Evolutionary conservation across 2,888 invertebrate species (phyloP).

Genomic region (Pollenia amentaria): DNA sequence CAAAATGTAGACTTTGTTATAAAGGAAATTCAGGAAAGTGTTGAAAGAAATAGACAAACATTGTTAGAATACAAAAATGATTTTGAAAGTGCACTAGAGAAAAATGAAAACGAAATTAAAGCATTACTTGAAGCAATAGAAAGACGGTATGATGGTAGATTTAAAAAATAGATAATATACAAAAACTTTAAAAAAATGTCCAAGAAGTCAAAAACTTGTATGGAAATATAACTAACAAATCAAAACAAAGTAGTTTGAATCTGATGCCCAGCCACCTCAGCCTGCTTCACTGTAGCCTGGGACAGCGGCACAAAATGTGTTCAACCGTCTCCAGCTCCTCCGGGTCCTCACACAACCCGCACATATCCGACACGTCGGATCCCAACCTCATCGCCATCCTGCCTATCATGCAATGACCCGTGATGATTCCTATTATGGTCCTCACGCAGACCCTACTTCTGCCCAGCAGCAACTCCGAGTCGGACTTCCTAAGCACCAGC

Average conservation of each 20-base stretch:
- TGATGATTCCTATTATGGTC: too few relatives aligned
- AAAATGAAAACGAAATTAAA: conserved; percentile 37
- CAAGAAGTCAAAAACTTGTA: conserved; percentile 24
- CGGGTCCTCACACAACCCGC: too few relatives aligned
- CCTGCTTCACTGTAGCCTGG: too few relatives aligned
- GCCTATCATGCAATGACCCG: too few relatives aligned
- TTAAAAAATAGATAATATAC: conserved; percentile 28
- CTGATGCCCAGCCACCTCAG: too few relatives aligned
- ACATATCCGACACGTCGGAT: too few relatives aligned
- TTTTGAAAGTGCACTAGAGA: conserved; percentile 17
- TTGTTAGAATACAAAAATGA: conserved; percentile 27
- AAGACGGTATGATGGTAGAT: conserved; percentile 18
- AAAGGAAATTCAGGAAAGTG: conserved; percentile 4
- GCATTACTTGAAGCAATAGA: conserved; percentile 37
- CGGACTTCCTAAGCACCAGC: too few relatives aligned
- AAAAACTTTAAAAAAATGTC: conserved; percentile 23
- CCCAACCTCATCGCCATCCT: too few relatives aligned
- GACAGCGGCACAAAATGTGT: too few relatives aligned
- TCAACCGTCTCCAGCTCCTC: too few relatives aligned
- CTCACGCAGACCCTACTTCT: too few relatives aligned
- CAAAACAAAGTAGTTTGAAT: conserved; percentile 48
- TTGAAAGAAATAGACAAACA: conserved; percentile 17
- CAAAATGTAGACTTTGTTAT: conserved; percentile 15
- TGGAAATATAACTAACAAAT: conserved; percentile 26
- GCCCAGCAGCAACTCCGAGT: too few relatives aligned